Conservation (phyloP, 2,888 invertebrate species). For the Xylota segnis region DNA sequence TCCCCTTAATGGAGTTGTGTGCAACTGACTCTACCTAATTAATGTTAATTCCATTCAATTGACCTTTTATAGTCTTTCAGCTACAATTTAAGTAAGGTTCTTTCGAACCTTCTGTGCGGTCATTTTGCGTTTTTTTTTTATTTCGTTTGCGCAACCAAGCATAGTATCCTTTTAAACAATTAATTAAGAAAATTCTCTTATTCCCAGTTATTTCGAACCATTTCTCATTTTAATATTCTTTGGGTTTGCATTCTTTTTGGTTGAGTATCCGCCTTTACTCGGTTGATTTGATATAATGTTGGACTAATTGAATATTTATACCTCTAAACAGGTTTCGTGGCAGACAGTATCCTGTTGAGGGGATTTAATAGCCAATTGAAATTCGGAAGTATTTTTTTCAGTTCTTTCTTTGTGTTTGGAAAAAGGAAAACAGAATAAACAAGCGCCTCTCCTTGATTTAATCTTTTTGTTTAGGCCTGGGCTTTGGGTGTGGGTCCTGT, state of each 20-base stretch:
- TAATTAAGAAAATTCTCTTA: constrained; percentile 31
- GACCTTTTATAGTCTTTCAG: constrained; percentile 4
- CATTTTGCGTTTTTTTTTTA: neutral
- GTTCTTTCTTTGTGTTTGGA: constrained; percentile 36
- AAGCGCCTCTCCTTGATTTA: constrained; percentile 19
- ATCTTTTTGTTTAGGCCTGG: neutral
- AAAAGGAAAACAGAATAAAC: neutral
- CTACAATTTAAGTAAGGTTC: neutral
- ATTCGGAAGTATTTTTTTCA: constrained; percentile 24
- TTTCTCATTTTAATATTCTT: constrained; percentile 48
- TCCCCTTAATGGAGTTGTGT: constrained; percentile 32
- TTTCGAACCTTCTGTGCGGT: neutral
- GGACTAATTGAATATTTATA: constrained; percentile 64
- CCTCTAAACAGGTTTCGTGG: constrained; percentile 37
- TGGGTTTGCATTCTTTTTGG: neutral
- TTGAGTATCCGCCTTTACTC: constrained; percentile 24
- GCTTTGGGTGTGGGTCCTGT: neutral
- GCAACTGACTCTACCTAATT: constrained; percentile 5
- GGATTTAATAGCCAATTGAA: constrained; percentile 54
- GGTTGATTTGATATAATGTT: constrained; percentile 62
- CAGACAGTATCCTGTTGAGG: constrained; percentile 23
- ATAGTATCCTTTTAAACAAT: constrained; percentile 23
- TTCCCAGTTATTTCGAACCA: constrained; percentile 1
- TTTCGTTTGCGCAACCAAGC: neutral
- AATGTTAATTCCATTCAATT: constrained; percentile 24